A percentile compares a stretch with the other conserved stretches of the same genome.
Evolutionary conservation across 2,888 invertebrate genomes (phyloP).

Genomic region (Oscheius onirici): DNA sequence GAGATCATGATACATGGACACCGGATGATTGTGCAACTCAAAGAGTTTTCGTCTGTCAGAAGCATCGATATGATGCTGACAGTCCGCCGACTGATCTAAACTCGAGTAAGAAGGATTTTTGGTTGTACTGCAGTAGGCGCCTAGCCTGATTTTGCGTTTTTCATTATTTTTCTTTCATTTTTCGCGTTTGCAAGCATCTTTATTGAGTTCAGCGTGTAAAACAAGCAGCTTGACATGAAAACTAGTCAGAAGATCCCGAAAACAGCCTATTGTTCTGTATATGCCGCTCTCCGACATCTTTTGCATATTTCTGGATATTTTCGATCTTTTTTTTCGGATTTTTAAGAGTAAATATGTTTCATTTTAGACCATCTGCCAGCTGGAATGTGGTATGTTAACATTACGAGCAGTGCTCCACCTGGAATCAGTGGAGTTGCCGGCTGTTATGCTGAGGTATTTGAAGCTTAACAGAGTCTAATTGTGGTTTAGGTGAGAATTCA

Average conservation of each 20-base stretch:
- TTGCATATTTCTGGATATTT: too few species aligned
- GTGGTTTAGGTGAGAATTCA: slow-evolving; percentile 49
- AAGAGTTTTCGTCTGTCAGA: slow-evolving; percentile 56
- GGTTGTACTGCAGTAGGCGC: too few species aligned
- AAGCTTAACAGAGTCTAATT: background rate
- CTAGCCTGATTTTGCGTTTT: background rate
- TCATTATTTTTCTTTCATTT: too few species aligned
- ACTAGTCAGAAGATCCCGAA: too few species aligned
- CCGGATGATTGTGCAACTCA: slow-evolving; percentile 45
- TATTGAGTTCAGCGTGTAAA: too few species aligned
- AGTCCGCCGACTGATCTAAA: slow-evolving; percentile 45
- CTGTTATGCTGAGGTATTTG: slow-evolving; percentile 31
- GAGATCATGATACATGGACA: slow-evolving; percentile 33
- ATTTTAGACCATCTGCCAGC: slow-evolving; percentile 49
- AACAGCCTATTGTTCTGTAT: too few species aligned
- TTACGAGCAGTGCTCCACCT: slow-evolving; percentile 36
- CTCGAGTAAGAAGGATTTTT: slow-evolving; percentile 28
- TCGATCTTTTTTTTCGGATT: background rate
- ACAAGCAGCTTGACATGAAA: too few species aligned
- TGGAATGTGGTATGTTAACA: slow-evolving; percentile 54
- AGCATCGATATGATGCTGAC: slow-evolving; percentile 50
- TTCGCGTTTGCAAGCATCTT: too few species aligned
- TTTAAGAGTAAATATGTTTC: background rate
- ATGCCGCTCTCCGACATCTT: too few species aligned
- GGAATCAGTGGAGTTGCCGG: slow-evolving; percentile 1